Base-by-base conservation (phyloP, 2,113 vertebrate genomes). In the Chlorodrepanis virens region DNA sequence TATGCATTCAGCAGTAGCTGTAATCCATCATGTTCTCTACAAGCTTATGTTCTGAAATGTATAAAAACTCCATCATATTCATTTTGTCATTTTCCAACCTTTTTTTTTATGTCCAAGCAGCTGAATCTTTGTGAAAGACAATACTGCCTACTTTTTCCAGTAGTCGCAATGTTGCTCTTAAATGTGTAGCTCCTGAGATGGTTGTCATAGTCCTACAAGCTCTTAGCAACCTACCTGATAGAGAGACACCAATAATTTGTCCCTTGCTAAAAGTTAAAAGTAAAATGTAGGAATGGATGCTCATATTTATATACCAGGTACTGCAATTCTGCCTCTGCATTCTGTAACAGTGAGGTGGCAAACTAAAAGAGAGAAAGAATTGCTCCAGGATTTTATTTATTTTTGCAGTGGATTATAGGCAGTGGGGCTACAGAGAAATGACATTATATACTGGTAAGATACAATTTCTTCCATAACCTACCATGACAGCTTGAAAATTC, bases 401-500 rank as follows among this genome's bases (percentile, higher is more conserved):
- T 84, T 92, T 89, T 87, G 19, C 47, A 74, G 35, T 68, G 44
- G 37, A 78, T 90, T 95, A 81, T 40, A 77, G 64, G 54, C 75
- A 87, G 45, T 52, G 57, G 39, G 63, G 50, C 67, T 93, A 94
- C 39, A 80, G 63, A 87, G 9, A 86, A 93, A 84, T 96, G 54
- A 64, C 54, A 63, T 90, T 82, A 78, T 54, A 57, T 64, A 74
- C 56, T 87, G 14, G 19, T 67, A 91, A 93, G 39, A 87, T 78
- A 94, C 39, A 75, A 75, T 75, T 94, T 94, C 8, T 85, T 61
- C 68, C 37, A 68, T 67, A 94, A 92, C 78, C 39, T 78, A 60
- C 59, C 54, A 81, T 85, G 67, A 87, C 68, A 94, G 40, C 33
- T 85, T 91, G 63, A 83, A 93, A 84, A 86, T 94, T 82, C 72